phyloP scores from a whole-genome alignment of 2,888 invertebrate species.

The Graphium colonna region DNA sequence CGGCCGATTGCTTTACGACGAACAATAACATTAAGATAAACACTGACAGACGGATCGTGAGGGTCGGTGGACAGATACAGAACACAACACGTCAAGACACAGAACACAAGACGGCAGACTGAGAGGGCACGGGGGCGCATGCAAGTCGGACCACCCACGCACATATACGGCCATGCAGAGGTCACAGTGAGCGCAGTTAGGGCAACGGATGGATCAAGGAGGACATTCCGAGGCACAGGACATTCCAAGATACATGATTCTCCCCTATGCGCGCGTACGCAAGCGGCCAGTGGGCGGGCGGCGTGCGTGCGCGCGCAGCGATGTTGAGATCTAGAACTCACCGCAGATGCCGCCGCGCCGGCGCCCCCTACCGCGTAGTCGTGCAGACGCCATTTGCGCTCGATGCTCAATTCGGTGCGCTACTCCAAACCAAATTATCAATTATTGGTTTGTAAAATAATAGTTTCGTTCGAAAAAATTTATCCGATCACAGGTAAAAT shows the following conservation, averaged over 20 bases:
- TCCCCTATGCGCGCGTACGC: slow-evolving; percentile 74
- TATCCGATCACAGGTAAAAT: too few species aligned
- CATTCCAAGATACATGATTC: slow-evolving; percentile 82
- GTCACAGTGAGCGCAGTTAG: slow-evolving; percentile 66
- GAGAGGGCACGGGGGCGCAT: slow-evolving; percentile 59
- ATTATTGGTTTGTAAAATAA: slow-evolving; percentile 6
- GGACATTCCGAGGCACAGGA: slow-evolving; percentile 82
- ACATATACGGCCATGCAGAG: slow-evolving; percentile 71
- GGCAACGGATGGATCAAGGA: slow-evolving; percentile 74
- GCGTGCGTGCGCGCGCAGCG: slow-evolving; percentile 71
- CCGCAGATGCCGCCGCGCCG: slow-evolving; percentile 48
- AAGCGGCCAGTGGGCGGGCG: slow-evolving; percentile 40
- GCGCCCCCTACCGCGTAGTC: slow-evolving; percentile 33
- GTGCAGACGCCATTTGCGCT: slow-evolving; percentile 35
- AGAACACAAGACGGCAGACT: slow-evolving; percentile 72
- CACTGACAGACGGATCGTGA: slow-evolving; percentile 55
- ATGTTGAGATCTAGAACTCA: slow-evolving; percentile 81
- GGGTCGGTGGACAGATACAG: slow-evolving; percentile 63
- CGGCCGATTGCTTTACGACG: slow-evolving; percentile 45
- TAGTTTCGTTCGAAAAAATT: neutral
- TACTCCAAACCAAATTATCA: slow-evolving; percentile 46
- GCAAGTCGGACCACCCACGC: slow-evolving; percentile 64
- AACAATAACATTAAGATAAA: slow-evolving; percentile 61
- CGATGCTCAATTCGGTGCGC: slow-evolving; percentile 48
- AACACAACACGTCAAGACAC: slow-evolving; percentile 77